A percentile compares a stretch with the other conserved stretches of the same genome.
These are phyloP conservation scores for Micrasema minimum DNA, from an alignment of 1,140 invertebrate genomes.

Conservation along the genomic window DNA sequence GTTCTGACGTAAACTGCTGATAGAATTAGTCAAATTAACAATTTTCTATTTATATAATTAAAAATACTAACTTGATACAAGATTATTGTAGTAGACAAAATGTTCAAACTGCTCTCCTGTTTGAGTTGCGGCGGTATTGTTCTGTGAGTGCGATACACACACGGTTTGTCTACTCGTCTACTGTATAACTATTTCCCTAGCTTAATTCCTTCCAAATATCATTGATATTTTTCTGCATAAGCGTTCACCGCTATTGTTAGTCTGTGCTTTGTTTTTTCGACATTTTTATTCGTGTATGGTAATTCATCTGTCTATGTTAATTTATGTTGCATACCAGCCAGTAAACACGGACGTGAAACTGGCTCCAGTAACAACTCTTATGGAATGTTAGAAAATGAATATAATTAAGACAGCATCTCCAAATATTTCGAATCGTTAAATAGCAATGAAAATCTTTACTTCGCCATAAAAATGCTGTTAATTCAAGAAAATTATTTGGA, in stretches of 20 bases:
- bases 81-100: too few relatives aligned
- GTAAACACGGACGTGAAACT: constrained; percentile 30
- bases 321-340: constrained; percentile 29
- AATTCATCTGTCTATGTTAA: constrained; percentile 27
- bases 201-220: constrained; percentile 19
- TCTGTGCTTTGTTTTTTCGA: constrained; percentile 28
- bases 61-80: too few relatives aligned
- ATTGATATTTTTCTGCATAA: constrained; percentile 24
- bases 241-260: constrained; percentile 14
- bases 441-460: constrained; percentile 12
- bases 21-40: too few relatives aligned
- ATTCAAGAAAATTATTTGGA: constrained; percentile 13
- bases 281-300: constrained; percentile 23
- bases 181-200: constrained; percentile 27
- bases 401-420: constrained; percentile 33
- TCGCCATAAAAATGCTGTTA: constrained; percentile 18
- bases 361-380: not conserved
- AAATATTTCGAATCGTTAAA: constrained; percentile 29
- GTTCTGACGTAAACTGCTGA: too few relatives aligned
- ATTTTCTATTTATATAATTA: too few relatives aligned
- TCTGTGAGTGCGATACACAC: too few relatives aligned
- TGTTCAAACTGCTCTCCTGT: too few relatives aligned
- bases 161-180: too few relatives aligned
- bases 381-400: constrained; percentile 28
- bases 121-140: too few relatives aligned